phyloP scores from a whole-genome alignment of 2,113 vertebrate genomes.

The Chiloscyllium plagiosum region DNA sequence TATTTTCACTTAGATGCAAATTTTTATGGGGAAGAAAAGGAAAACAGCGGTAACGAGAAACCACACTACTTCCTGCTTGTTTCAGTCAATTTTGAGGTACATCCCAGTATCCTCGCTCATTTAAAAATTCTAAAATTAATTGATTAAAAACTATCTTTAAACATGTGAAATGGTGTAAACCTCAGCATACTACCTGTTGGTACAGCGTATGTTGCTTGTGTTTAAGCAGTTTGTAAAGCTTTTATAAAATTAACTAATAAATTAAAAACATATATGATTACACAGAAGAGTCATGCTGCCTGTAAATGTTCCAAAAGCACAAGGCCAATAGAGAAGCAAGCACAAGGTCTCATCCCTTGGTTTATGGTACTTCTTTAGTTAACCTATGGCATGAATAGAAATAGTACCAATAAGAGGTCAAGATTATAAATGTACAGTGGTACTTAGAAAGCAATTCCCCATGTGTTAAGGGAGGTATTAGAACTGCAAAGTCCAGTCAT shows the following conservation, averaged over 20 bases:
- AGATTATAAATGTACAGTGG: not conserved
- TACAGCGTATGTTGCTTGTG: not conserved
- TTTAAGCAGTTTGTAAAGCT: not conserved
- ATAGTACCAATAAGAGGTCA: not conserved
- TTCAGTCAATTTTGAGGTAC: not conserved
- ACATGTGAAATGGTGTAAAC: not conserved
- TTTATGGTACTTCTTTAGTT: not conserved
- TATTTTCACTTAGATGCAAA: not conserved
- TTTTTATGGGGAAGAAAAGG: not conserved
- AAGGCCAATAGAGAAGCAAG: not conserved
- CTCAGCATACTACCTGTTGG: not conserved
- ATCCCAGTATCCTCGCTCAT: not conserved
- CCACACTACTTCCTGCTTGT: not conserved
- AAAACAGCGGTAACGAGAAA: not conserved
- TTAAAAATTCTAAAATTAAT: not conserved
- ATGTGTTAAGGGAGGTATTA: not conserved
- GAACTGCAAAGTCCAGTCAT: not conserved
- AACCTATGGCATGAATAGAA: not conserved
- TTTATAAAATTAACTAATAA: not conserved
- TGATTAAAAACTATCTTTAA: not conserved
- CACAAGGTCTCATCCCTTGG: not conserved
- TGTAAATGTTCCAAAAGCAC: not conserved
- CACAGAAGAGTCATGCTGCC: not conserved
- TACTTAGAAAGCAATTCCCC: not conserved
- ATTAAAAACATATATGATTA: not conserved